Evolutionary conservation across 53 echinoderm and acorn worm species (phyloP).

Genomic region (Echinometra lucunter): DNA sequence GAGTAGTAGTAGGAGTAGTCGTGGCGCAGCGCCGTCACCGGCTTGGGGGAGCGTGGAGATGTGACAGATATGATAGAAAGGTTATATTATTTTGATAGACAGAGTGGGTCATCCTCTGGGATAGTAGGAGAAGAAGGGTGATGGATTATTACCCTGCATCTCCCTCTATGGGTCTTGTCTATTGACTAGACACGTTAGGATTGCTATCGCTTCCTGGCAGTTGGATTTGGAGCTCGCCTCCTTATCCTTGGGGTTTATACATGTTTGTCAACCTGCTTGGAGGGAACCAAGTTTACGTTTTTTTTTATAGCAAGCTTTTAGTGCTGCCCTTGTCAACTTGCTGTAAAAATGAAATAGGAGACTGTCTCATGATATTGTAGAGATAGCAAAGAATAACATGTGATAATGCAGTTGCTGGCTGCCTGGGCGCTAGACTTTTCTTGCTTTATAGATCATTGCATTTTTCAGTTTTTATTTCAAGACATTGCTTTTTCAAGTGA

Average conservation of each 20-base stretch:
- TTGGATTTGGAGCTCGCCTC: background rate
- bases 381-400: background rate
- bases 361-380: background rate
- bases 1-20: constrained; percentile 26
- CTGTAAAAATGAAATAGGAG: background rate
- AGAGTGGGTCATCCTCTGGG: constrained; percentile 27
- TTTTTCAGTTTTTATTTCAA: background rate
- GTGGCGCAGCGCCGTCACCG: constrained; percentile 3
- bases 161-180: background rate
- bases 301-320: background rate
- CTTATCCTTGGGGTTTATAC: background rate
- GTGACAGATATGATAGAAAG: constrained; percentile 59
- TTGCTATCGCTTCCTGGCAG: constrained; percentile 28
- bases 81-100: constrained; percentile 58
- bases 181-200: constrained; percentile 9
- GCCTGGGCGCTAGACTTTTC: background rate
- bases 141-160: constrained; percentile 42
- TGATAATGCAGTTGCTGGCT: background rate
- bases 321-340: background rate
- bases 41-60: background rate
- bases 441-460: background rate
- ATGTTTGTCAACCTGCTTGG: constrained; percentile 24
- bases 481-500: background rate
- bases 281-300: background rate
- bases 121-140: constrained; percentile 37